These are phyloP conservation scores for Diadegma fenestrale DNA, from an alignment of 2,888 invertebrate species.

Conservation along the genomic window DNA sequence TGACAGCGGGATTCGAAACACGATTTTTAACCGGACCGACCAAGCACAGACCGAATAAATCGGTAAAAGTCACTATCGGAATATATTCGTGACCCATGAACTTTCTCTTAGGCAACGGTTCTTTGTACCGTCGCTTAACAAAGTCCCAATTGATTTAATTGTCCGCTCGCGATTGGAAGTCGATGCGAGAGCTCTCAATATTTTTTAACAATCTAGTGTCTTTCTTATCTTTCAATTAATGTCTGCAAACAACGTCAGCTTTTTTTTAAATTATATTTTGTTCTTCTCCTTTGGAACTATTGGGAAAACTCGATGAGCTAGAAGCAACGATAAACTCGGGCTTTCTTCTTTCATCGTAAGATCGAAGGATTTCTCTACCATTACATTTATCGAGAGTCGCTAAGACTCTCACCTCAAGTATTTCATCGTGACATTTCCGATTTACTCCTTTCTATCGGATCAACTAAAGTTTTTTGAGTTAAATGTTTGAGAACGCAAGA, in stretches of 20 bases:
- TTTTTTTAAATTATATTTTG: not conserved
- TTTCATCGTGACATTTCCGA: constrained; percentile 39
- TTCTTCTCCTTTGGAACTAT: not conserved
- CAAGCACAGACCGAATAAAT: too few species aligned
- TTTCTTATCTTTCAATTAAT: constrained; percentile 3
- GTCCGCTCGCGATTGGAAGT: too few species aligned
- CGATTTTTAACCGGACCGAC: too few species aligned
- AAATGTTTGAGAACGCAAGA: not conserved
- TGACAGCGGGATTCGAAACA: too few species aligned
- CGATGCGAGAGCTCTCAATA: too few species aligned
- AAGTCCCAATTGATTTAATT: not conserved
- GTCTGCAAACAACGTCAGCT: not conserved
- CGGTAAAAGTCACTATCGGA: too few species aligned
- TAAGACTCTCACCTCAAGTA: constrained; percentile 24
- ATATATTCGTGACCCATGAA: too few species aligned
- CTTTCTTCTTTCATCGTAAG: constrained; percentile 18
- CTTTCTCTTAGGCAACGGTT: too few species aligned
- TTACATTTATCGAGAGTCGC: constrained; percentile 14
- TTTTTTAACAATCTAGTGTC: not conserved
- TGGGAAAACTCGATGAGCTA: constrained; percentile 13
- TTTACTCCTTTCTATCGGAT: constrained; percentile 30
- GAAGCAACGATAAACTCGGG: not conserved
- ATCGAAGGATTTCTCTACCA: constrained; percentile 22
- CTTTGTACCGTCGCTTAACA: not conserved
- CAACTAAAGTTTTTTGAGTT: not conserved